Percentiles rank a stretch among this genome's conserved stretches.
phyloP scores from a whole-genome alignment of 2,797 vertebrate genomes.

The Enteromius fasciolatus region DNA sequence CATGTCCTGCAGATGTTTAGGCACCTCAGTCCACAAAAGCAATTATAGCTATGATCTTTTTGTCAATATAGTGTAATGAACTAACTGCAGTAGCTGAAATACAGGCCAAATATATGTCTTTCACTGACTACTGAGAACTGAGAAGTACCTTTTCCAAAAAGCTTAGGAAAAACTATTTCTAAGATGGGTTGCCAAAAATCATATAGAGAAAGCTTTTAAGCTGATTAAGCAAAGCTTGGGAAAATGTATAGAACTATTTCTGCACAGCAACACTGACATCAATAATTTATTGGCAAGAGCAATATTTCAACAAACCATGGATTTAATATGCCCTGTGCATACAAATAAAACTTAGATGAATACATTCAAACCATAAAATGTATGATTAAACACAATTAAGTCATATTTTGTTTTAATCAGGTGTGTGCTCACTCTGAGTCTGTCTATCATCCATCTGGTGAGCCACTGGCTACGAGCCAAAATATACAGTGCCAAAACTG shows the following conservation, averaged over 20 bases:
- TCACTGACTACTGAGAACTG: conserved; percentile 1
- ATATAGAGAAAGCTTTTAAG: conserved; percentile 30
- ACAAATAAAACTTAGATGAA: neutral
- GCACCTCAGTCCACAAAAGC: neutral
- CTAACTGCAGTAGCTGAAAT: neutral
- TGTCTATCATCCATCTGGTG: neutral
- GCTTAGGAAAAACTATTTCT: neutral
- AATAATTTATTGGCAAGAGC: conserved; percentile 11
- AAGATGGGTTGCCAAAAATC: neutral
- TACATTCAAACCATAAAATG: neutral
- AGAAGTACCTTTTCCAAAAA: neutral
- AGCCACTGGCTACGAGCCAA: neutral
- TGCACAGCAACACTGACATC: neutral
- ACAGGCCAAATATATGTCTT: neutral
- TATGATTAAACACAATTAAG: neutral
- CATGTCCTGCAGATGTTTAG: neutral
- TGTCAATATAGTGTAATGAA: neutral
- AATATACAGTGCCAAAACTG: neutral
- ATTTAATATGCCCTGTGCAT: neutral
- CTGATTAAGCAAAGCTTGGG: conserved; percentile 9
- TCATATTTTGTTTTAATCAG: neutral
- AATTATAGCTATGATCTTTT: neutral
- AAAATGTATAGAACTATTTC: neutral
- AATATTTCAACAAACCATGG: conserved; percentile 10
- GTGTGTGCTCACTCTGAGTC: neutral